Evolutionary conservation across 2,113 vertebrate species (phyloP).

Genomic region (Cnemophilus loriae): DNA sequence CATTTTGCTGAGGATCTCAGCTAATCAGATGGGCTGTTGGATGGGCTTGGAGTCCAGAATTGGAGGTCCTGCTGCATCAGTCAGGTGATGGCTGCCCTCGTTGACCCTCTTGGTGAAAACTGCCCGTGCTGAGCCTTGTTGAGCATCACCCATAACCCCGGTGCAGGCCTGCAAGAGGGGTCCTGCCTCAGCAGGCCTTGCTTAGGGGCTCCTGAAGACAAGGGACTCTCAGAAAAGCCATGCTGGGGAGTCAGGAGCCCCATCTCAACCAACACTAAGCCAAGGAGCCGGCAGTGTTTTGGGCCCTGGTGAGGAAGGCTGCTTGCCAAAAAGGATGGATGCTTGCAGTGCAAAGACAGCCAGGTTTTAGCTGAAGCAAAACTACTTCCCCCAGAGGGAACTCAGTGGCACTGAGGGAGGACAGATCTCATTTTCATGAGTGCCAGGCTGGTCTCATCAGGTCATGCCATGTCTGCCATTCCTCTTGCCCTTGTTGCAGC

Average conservation of each 20-base stretch:
- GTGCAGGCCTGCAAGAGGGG: background rate
- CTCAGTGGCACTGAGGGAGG: background rate
- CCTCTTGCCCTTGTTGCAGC: background rate
- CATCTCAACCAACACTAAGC: background rate
- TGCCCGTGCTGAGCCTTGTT: fast-evolving
- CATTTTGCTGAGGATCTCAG: background rate
- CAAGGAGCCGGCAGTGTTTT: background rate
- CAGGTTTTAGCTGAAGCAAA: background rate
- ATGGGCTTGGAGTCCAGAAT: background rate
- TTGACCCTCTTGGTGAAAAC: background rate
- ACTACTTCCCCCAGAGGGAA: background rate
- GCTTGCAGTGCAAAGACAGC: background rate
- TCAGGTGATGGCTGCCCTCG: background rate
- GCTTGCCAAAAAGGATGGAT: background rate
- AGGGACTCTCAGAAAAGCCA: background rate
- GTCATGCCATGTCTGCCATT: background rate
- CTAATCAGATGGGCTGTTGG: background rate
- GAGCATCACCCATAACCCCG: background rate
- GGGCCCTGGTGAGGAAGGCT: background rate
- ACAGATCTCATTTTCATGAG: background rate
- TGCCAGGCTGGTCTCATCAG: background rate
- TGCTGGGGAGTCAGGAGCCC: background rate
- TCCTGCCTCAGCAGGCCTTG: background rate
- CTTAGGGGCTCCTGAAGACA: background rate
- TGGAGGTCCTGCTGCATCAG: background rate